phyloP scores from a whole-genome alignment of 2,113 vertebrate genomes.

The zebrafish (Danio rerio) region GRCz12tu NC_133178.1:43314501-43315000 shows the following conservation, averaged over 20 bases:
- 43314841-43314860: slow-evolving; percentile 34
- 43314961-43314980: neutral
- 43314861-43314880: slow-evolving; percentile 34
- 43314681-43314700: neutral
- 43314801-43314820: slow-evolving; percentile 21
- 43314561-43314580: slow-evolving; percentile 45
- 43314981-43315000: slow-evolving; percentile 8
- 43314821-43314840: slow-evolving; percentile 19
- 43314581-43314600: slow-evolving; percentile 53
- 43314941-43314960: slow-evolving; percentile 30
- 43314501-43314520: slow-evolving; percentile 60
- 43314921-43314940: slow-evolving; percentile 27
- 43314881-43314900: slow-evolving; percentile 20
- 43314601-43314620: slow-evolving; percentile 46
- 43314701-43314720: neutral
- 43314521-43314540: slow-evolving; percentile 60
- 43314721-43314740: slow-evolving; percentile 1
- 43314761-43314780: slow-evolving; percentile 8
- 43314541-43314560: slow-evolving; percentile 48
- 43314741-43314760: neutral
- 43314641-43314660: neutral
- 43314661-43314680: slow-evolving; percentile 12
- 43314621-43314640: slow-evolving; percentile 21
- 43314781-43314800: slow-evolving; percentile 3
- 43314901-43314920: slow-evolving; percentile 28